These are phyloP conservation scores for Hymenopus coronatus DNA, from an alignment of 2,888 invertebrate genomes.

Conservation along the genomic window DNA sequence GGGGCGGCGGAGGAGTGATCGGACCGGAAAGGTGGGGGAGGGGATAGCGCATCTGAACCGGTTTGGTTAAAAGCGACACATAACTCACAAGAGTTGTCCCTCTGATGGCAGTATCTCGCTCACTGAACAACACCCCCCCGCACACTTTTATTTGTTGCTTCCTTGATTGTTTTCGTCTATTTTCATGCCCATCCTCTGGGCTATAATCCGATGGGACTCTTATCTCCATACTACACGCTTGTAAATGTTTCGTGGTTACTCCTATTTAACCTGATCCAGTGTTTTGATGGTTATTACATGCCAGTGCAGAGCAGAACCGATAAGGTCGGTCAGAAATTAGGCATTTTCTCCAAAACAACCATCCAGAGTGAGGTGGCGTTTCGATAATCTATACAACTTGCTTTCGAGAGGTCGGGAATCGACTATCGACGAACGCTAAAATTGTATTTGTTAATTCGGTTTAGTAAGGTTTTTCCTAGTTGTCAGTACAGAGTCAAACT, in stretches of 20 bases:
- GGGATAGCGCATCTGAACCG: neutral
- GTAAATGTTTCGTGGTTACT: neutral
- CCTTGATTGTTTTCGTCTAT: neutral
- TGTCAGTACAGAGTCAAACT: no score
- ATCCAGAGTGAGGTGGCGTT: no score
- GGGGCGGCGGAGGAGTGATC: neutral
- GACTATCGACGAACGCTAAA: no score
- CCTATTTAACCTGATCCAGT: neutral
- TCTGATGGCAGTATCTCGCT: neutral
- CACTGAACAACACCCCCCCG: neutral
- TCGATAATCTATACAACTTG: no score
- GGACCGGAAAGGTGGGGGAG: neutral
- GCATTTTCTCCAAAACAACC: neutral
- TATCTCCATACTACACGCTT: neutral
- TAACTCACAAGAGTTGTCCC: neutral
- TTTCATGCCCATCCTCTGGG: neutral
- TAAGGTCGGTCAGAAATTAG: neutral
- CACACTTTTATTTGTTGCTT: neutral
- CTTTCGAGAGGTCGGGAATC: no score
- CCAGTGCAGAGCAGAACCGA: neutral
- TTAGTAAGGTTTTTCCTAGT: no score
- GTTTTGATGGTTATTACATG: neutral
- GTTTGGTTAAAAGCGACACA: conserved; percentile 8
- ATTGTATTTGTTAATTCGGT: no score
- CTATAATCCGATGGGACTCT: neutral